phyloP scores from a whole-genome alignment of 2,797 vertebrate species.

The Taeniopygia guttata region DNA sequence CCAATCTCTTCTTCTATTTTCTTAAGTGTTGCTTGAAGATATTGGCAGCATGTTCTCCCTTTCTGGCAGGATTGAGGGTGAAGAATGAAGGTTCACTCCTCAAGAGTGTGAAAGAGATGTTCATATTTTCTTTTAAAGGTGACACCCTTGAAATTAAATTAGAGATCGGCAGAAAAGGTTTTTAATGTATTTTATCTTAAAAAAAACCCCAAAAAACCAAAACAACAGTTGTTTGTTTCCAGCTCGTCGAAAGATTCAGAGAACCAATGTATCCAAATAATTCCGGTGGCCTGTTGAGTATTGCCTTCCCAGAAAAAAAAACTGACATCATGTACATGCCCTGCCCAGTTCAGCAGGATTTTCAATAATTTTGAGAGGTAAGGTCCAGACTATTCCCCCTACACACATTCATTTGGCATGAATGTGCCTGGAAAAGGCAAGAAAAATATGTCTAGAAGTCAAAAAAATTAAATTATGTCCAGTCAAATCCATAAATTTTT shows the following conservation, averaged over 20 bases:
- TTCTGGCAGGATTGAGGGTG: constrained; percentile 53
- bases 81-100: constrained; percentile 61
- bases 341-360: background rate
- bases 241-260: background rate
- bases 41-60: constrained; percentile 52
- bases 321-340: background rate
- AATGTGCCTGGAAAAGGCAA: background rate
- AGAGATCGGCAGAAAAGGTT: constrained; percentile 4
- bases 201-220: background rate
- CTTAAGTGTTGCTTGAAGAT: constrained; percentile 45
- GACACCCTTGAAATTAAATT: constrained; percentile 42
- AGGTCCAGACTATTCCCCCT: background rate
- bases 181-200: background rate
- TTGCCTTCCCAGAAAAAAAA: background rate
- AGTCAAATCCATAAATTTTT: too few relatives aligned
- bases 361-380: background rate
- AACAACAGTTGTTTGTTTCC: background rate
- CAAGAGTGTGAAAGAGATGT: constrained; percentile 52
- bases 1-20: constrained; percentile 47
- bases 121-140: constrained; percentile 45
- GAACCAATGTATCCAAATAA: background rate
- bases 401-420: background rate
- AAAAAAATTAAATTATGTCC: background rate
- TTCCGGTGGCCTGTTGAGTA: background rate
- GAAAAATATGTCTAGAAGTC: background rate